These are phyloP conservation scores for Drosophila histrio DNA, from an alignment of 2,888 invertebrate genomes.

Conservation along the genomic window DNA sequence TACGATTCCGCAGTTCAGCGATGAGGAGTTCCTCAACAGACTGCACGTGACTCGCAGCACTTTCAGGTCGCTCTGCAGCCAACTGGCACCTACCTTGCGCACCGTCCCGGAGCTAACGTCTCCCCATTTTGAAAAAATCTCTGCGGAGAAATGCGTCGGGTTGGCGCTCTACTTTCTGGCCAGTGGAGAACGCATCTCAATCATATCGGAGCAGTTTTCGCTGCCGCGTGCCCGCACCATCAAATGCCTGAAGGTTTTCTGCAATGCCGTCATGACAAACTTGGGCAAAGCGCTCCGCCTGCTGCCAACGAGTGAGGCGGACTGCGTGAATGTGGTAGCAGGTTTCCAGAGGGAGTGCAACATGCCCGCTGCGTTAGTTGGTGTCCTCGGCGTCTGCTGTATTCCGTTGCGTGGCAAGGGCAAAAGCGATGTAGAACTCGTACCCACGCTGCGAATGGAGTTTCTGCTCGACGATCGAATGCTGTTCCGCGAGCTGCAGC, in stretches of 20 bases:
- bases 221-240: slow-evolving; percentile 74
- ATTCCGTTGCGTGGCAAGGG: slow-evolving; percentile 64
- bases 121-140: slow-evolving; percentile 31
- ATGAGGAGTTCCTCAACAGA: slow-evolving; percentile 75
- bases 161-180: slow-evolving; percentile 80
- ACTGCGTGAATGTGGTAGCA: slow-evolving; percentile 69
- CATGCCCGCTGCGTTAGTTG: slow-evolving; percentile 79
- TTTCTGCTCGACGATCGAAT: slow-evolving; percentile 80
- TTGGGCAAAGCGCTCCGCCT: slow-evolving; percentile 65
- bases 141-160: slow-evolving; percentile 79
- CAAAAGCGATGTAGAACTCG: neutral
- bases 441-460: slow-evolving; percentile 73
- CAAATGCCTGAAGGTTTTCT: slow-evolving; percentile 79
- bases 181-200: slow-evolving; percentile 75
- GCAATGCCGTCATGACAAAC: slow-evolving; percentile 73
- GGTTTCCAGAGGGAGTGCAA: slow-evolving; percentile 78
- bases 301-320: slow-evolving; percentile 71
- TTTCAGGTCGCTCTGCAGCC: slow-evolving; percentile 74
- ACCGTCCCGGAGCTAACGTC: slow-evolving; percentile 24
- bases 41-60: slow-evolving; percentile 78
- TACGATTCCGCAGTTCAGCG: slow-evolving; percentile 52
- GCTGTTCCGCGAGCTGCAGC: slow-evolving; percentile 80
- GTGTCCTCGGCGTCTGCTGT: slow-evolving; percentile 78
- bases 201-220: slow-evolving; percentile 76
- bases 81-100: slow-evolving; percentile 56